Evolutionary conservation across 2,888 invertebrate species (phyloP).

Genomic region (Sinohyriopsis cumingii): DNA sequence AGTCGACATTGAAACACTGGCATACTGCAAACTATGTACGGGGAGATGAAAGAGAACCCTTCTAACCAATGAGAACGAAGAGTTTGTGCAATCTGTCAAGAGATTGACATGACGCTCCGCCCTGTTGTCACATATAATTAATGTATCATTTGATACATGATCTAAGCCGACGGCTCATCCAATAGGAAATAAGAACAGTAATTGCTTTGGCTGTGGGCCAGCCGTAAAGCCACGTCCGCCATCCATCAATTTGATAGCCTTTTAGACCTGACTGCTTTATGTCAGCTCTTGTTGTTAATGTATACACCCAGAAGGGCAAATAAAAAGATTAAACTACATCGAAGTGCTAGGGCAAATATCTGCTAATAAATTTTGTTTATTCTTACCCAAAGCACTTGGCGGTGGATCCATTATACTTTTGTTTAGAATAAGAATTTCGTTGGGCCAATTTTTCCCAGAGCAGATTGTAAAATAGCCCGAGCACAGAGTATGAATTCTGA

Average conservation of each 20-base stretch:
- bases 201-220: conserved; percentile 47
- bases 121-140: conserved; percentile 40
- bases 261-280: conserved; percentile 41
- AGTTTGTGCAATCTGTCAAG: no score
- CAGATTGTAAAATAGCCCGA: background rate
- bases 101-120: conserved; percentile 16
- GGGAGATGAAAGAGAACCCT: no score
- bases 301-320: conserved; percentile 39
- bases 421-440: no score
- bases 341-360: conserved; percentile 28
- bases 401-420: background rate
- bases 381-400: conserved; percentile 6
- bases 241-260: conserved; percentile 42
- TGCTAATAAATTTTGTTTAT: conserved; percentile 32
- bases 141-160: conserved; percentile 39
- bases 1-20: no score
- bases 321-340: conserved; percentile 42
- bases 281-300: conserved; percentile 45
- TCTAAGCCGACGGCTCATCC: conserved; percentile 34
- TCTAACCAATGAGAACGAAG: no score
- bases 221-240: conserved; percentile 35
- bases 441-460: no score
- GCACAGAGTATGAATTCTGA: conserved; percentile 5
- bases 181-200: conserved; percentile 45
- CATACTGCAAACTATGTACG: no score